Base-by-base conservation (phyloP, 2,113 vertebrate species). In the Numida meleagris region DNA sequence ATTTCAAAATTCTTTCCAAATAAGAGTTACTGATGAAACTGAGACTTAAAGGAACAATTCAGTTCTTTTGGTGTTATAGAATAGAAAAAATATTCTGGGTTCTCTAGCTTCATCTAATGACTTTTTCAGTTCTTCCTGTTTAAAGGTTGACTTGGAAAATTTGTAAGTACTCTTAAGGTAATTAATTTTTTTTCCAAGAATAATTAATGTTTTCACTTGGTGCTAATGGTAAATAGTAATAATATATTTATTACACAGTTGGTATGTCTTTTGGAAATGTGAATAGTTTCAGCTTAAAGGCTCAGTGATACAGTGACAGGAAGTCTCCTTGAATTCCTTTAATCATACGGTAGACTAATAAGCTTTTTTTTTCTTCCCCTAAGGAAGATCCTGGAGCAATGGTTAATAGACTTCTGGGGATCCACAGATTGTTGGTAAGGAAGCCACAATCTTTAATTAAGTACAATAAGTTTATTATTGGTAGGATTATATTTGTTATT, bases 1-100 rank as follows among this genome's bases (percentile, higher is more conserved):
- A 63, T 62, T 62, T 66, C 61, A 75, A 89, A 95, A 72, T 82
- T 72, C 31, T 92, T 94, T 92, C 84, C 81, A 84, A 72, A 92
- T 51, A 72, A 83, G 85, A 90, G 72, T 48, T 90, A 78, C 31
- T 6, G 48, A 73, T 73, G 40, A 84, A 88, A 66, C 27, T 67
- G 53, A 81, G 66, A 31, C 63, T 66, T 84, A 40, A 91, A 89
- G 59, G 31, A 91, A 58, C 19, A 90, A 66, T 7, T 55, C 23
- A 14, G 5, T 43, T 71, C 5, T 74, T 85, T 77, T 71, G 19
- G 13, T 72, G 14, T 55, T 74, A 62, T 3, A 86, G n/a, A n/a
- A n/a, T n/a, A n/a, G n/a, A n/a, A n/a, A n/a, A n/a, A n/a, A n/a
- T n/a, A n/a, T n/a, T n/a, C n/a, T n/a, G n/a, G n/a, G 23, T 63